Base-by-base conservation (phyloP, 1,140 invertebrate genomes). In the Drosophila setifemur region DNA sequence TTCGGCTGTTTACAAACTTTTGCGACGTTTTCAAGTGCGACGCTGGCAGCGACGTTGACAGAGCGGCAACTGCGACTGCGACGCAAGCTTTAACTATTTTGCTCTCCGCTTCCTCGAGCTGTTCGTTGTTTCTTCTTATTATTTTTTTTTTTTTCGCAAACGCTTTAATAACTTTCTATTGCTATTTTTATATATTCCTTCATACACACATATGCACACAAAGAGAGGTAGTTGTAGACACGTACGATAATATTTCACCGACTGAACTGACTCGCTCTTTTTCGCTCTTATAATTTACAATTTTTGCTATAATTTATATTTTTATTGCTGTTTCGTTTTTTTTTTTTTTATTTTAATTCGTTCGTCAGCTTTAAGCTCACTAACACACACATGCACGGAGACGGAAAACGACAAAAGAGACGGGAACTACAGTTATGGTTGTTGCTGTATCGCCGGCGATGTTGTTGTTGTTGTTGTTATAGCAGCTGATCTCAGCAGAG, bases 1-100 rank as follows among this genome's bases (percentile, higher is more conserved):
- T 82, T 82, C 49, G 70, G 76, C 67, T 82, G 81, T 85, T 85
- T 85, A 85, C 81, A 85, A 85, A 86, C 81, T 85, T 85, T 85
- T 85, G 81, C 82, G 81, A 85, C 81, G 71, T 81, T 85, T 83
- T 81, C 75, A 86, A 86, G 67, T 86, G 81, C 81, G 81, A 78
- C 58, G 72, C 67, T 23, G 39, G 55, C 60, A 57, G 79, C 39
- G 45, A 64, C 31, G 52, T 37, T 31, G 48, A 43, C 70, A 43
- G 54, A 58, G 33, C 33, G 33, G 33, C 33, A 37, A 37, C 33
- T 37, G 33, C 33, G 47, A 43, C 45, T 55, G 69, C 33, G 50
- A 49, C 50, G 75, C 55, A 79, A 74, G 81, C 75, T 85, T 85
- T 81, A 85, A 85, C 81, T 85, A 81, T 85, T 86, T 85, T 66